Conservation (phyloP, 2,888 invertebrate species). For the Tolmerus cingulatus region DNA sequence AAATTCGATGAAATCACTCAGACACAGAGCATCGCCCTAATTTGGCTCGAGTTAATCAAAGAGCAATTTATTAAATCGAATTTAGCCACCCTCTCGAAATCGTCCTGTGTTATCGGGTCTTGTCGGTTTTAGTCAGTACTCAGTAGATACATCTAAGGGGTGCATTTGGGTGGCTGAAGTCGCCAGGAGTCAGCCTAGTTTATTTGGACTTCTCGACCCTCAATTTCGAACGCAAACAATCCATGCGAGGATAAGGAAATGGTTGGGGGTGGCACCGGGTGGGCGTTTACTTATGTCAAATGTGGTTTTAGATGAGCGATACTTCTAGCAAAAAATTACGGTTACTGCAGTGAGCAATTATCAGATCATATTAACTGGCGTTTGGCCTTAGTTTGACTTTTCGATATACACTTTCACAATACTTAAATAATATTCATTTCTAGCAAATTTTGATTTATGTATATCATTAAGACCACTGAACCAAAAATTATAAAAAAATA, state of each 20-base stretch:
- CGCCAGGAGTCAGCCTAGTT: neutral
- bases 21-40: neutral
- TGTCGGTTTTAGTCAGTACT: neutral
- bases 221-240: slow-evolving; percentile 10
- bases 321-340: neutral
- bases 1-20: neutral
- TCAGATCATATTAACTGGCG: neutral
- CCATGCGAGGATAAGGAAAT: neutral
- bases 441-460: no score
- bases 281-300: slow-evolving; percentile 1
- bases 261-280: neutral
- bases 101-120: neutral
- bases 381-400: neutral
- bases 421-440: no score
- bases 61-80: slow-evolving; percentile 42
- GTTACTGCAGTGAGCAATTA: neutral
- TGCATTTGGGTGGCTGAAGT: neutral
- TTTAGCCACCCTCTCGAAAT: neutral
- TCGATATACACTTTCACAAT: no score
- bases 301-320: neutral
- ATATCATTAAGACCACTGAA: no score
- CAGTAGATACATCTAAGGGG: neutral
- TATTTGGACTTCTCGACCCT: slow-evolving; percentile 18
- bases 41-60: slow-evolving; percentile 34
- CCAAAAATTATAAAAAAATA: no score